Conservation (phyloP, 2,797 vertebrate species). For the Sebastes nivosus region DNA sequence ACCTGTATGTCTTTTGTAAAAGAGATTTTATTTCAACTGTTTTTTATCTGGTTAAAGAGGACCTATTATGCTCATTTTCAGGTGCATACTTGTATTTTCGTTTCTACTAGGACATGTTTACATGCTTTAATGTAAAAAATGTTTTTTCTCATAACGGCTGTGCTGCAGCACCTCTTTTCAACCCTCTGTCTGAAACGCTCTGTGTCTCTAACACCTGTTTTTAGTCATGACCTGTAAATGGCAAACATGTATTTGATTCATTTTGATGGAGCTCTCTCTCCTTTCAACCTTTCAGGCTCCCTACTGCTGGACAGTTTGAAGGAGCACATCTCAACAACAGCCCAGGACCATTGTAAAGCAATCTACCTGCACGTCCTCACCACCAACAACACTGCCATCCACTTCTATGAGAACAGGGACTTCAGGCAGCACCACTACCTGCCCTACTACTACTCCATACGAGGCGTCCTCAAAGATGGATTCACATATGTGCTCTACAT, state of each 20-base stretch:
- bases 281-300: constrained; percentile 82
- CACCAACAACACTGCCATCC: constrained; percentile 97
- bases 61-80: too few relatives aligned
- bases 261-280: too few relatives aligned
- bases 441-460: constrained; percentile 98
- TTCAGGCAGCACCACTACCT: constrained; percentile 99
- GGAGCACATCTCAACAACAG: constrained; percentile 96
- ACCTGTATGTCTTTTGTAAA: neutral
- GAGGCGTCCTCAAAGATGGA: constrained; percentile 97
- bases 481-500: constrained; percentile 99
- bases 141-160: too few relatives aligned
- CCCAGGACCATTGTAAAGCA: constrained; percentile 98
- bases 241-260: too few relatives aligned
- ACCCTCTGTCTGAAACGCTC: too few relatives aligned
- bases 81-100: too few relatives aligned
- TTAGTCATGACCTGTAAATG: too few relatives aligned
- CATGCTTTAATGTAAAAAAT: too few relatives aligned
- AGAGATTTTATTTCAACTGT: neutral
- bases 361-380: constrained; percentile 98
- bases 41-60: neutral
- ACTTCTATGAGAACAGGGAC: constrained; percentile 98
- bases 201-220: too few relatives aligned
- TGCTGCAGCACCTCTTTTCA: too few relatives aligned
- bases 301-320: constrained; percentile 97
- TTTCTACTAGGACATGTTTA: too few relatives aligned